Base-by-base conservation (phyloP, 2,888 invertebrate species). In the Allygus modestus region DNA sequence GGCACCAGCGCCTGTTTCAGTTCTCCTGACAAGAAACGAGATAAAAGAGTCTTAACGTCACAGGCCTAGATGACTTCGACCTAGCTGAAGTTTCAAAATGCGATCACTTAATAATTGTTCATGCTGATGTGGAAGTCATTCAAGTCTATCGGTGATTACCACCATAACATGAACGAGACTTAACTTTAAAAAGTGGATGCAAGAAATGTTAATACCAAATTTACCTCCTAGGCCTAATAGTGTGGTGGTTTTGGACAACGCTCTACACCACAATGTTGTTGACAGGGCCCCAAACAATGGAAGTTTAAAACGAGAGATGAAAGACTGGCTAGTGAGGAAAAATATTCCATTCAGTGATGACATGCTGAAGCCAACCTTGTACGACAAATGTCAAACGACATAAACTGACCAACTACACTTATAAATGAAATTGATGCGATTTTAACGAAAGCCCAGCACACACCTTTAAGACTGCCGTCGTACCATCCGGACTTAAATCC, bases 91-190 rank as follows among this genome's bases (percentile, higher is more conserved):
- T 82, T 26, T 69, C 69, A 7, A 82, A 82, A 43, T 77, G 84
- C 15, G 69, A 84, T 41, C 51, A 54, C 1, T 58, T 83, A 20
- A 83, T 77, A 28, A 77, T 83, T 77, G 37, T 83, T 12, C 75
- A 77, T 77, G 79, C 79, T 23, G 61, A 46, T n/a, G 81, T 65
- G 12, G 81, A 84, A 51, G 43, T 33, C 81, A 20, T n/a, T n/a
- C 12, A 81, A 69, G 84, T 84, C 51, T 69, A 41, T 79, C 54
- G 79, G 84, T 33, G 79, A 84, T 43, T 84, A 84, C 69, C 83
- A 83, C 37, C 23, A 75, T 15, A 73, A 83, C 12, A 83, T 83
- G 83, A 83, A 83, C 31, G 33, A 31, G 17, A 20, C 15, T 23
- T 81, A n/a, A 84, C 41, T 84, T 69, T 37, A 69, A 9, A 23